Percentiles rank a stretch among this genome's conserved stretches.
These are phyloP conservation scores for Neotoma lepida DNA, from an alignment of 2,113 vertebrate genomes.

Conservation along the genomic window DNA sequence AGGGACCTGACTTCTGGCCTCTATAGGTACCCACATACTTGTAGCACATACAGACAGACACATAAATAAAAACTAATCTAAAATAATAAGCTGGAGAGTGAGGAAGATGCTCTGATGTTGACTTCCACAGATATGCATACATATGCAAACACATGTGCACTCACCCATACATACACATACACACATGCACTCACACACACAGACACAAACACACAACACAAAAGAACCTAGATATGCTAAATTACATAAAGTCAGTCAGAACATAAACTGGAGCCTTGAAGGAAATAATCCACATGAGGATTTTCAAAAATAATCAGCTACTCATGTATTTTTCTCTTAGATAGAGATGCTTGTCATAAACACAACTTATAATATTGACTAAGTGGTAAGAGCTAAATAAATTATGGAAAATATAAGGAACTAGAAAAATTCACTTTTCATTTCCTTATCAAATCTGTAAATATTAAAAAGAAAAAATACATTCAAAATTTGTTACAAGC, in stretches of 20 bases:
- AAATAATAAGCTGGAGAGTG: no score
- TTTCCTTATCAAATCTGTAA: constrained; percentile 42
- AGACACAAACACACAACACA: background rate
- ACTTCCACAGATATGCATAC: background rate
- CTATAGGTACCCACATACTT: background rate
- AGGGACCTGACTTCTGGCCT: background rate
- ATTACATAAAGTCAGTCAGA: constrained; percentile 22
- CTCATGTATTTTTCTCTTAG: constrained; percentile 39
- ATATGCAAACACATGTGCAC: background rate
- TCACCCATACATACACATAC: background rate
- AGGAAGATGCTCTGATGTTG: background rate
- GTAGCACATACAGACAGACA: background rate
- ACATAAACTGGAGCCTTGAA: constrained; percentile 40
- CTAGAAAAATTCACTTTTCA: constrained; percentile 36
- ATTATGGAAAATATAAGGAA: constrained; percentile 51
- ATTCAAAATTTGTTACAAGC: background rate
- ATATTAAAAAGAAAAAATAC: constrained; percentile 11
- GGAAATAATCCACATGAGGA: constrained; percentile 3
- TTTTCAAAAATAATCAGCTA: constrained; percentile 9
- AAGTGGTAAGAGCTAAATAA: constrained; percentile 20
- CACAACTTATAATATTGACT: constrained; percentile 30
- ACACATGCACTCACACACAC: no score
- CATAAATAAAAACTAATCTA: no score
- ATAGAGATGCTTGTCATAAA: constrained; percentile 34
- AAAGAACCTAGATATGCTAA: background rate